Percentiles rank a stretch among this genome's conserved stretches.
These are phyloP conservation scores for Lepidotrigona ventralis DNA, from an alignment of 1,140 invertebrate species.

Conservation along the genomic window DNA sequence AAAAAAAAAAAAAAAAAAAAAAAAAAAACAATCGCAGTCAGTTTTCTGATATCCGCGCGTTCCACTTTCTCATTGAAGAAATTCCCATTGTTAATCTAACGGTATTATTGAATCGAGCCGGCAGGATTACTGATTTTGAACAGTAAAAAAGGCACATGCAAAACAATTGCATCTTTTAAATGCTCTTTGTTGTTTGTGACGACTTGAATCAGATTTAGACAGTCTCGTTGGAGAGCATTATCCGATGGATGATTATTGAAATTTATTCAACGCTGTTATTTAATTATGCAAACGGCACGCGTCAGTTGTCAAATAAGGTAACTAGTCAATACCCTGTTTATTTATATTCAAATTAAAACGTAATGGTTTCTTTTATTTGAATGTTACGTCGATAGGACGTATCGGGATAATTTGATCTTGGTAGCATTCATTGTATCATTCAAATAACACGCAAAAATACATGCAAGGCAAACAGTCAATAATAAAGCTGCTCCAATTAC, in stretches of 20 bases:
- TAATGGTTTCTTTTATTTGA: not conserved
- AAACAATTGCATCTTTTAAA: not conserved
- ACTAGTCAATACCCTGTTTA: not conserved
- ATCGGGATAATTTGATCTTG: not conserved
- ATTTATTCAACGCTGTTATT: not conserved
- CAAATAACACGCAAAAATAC: slow-evolving; percentile 8
- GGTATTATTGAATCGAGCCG: not conserved
- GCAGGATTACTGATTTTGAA: not conserved
- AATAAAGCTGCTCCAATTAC: slow-evolving; percentile 46
- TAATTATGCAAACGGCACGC: not conserved
- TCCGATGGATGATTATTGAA: not conserved
- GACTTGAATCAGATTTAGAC: too few relatives aligned
- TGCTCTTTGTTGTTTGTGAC: not conserved
- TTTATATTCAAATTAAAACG: not conserved
- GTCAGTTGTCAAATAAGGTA: not conserved
- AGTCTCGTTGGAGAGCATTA: not conserved
- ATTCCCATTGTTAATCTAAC: slow-evolving; percentile 3
- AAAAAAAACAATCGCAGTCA: not conserved
- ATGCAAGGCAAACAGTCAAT: slow-evolving; percentile 11
- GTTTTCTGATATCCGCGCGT: not conserved
- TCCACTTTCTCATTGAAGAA: slow-evolving; percentile 1
- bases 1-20: not conserved
- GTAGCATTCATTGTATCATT: not conserved
- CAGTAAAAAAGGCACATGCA: too few relatives aligned
- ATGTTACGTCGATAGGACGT: not conserved